A percentile compares a stretch with the other conserved stretches of the same genome.
Conservation (phyloP, 2,888 invertebrate genomes). For the Rhagonycha lutea region DNA sequence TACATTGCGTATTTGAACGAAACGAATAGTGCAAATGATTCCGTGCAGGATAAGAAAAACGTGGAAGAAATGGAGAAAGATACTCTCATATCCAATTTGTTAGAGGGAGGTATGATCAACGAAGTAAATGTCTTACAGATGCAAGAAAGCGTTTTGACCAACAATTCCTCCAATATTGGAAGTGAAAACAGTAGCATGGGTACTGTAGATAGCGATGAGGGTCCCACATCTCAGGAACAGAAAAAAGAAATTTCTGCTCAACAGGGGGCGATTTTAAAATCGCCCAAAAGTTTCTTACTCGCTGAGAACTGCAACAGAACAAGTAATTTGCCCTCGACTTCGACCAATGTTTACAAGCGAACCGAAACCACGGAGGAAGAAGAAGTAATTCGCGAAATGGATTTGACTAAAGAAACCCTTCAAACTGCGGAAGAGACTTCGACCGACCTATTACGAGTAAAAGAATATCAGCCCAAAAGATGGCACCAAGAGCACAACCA, state of each 20-base stretch:
- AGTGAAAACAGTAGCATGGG: background rate
- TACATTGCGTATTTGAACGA: background rate
- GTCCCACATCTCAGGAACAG: background rate
- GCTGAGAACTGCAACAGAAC: background rate
- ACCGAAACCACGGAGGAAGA: slow-evolving; percentile 2
- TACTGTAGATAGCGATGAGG: rapidly evolving
- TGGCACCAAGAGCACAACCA: rapidly evolving
- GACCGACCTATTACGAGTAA: background rate
- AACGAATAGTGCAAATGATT: background rate
- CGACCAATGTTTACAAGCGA: background rate
- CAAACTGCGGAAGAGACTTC: background rate
- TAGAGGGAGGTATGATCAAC: background rate
- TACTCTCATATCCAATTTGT: background rate
- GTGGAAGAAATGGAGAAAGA: background rate
- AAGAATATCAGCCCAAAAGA: background rate
- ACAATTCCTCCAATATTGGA: background rate
- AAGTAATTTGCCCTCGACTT: background rate
- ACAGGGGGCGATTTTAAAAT: background rate
- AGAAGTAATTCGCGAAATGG: background rate
- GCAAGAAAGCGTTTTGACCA: background rate
- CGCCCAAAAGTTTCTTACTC: background rate
- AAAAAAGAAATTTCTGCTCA: background rate
- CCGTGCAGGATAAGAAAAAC: background rate
- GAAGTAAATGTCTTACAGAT: background rate
- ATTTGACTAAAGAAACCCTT: background rate